Percentiles rank a stretch among this genome's conserved stretches.
Conservation (phyloP, 92 coral and sea anemone genomes). For the Pocillopora meandrina region DNA sequence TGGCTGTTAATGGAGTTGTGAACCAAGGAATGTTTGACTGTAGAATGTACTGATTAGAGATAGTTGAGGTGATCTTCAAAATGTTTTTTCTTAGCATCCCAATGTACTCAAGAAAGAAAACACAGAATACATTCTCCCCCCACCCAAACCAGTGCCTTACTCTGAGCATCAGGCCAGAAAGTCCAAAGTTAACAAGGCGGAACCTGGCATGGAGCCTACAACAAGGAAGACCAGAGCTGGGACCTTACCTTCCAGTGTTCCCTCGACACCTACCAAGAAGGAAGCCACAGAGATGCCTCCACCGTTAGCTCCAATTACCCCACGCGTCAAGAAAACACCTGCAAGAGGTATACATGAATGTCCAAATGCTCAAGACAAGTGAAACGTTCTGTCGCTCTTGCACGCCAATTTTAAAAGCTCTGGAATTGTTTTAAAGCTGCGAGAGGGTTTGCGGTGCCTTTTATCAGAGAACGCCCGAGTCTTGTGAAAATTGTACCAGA, state of each 20-base stretch:
- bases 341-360: slow-evolving; percentile 18
- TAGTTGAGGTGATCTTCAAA: not conserved
- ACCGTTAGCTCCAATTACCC: slow-evolving; percentile 79
- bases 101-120: slow-evolving; percentile 61
- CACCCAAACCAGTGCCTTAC: slow-evolving; percentile 82
- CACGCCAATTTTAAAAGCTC: no score
- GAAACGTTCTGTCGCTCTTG: not conserved
- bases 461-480: no score
- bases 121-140: slow-evolving; percentile 72
- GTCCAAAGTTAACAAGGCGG: slow-evolving; percentile 38
- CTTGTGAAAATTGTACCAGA: no score
- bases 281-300: slow-evolving; percentile 75
- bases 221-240: slow-evolving; percentile 71
- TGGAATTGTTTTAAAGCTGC: no score
- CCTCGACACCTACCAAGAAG: slow-evolving; percentile 73
- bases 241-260: slow-evolving; percentile 73
- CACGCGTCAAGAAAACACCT: slow-evolving; percentile 51
- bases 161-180: slow-evolving; percentile 49
- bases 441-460: no score
- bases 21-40: not conserved
- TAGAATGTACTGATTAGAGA: no score
- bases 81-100: slow-evolving; percentile 56
- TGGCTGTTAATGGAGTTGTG: no score
- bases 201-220: slow-evolving; percentile 55
- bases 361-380: no score